Evolutionary conservation across 1,140 invertebrate species (phyloP).

Genomic region (Arctopsyche grandis): DNA sequence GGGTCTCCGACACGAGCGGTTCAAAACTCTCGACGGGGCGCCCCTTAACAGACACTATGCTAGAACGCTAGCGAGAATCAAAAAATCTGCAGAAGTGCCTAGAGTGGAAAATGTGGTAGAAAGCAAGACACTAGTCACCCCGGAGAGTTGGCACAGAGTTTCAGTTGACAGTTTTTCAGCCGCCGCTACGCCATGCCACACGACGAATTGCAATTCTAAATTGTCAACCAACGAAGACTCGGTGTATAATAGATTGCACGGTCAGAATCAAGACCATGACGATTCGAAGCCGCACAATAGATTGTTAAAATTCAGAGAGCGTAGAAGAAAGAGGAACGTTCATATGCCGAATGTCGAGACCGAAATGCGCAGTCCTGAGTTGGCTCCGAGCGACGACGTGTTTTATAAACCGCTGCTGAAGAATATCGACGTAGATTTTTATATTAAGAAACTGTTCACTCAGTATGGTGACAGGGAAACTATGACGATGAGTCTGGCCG

Average conservation of each 20-base stretch:
- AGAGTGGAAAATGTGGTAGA: constrained; percentile 5
- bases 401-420: constrained; percentile 42
- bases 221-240: neutral
- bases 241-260: neutral
- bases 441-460: constrained; percentile 66
- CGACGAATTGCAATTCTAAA: neutral
- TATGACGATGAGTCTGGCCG: constrained; percentile 71
- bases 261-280: neutral
- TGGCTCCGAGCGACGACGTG: constrained; percentile 14
- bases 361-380: neutral
- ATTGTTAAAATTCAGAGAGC: neutral
- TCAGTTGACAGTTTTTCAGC: neutral
- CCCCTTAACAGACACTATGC: neutral
- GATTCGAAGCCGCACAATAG: neutral
- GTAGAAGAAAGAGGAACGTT: constrained; percentile 34
- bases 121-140: neutral
- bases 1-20: constrained; percentile 55
- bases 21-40: constrained; percentile 26
- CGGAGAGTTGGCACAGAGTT: neutral
- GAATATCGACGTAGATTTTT: constrained; percentile 60
- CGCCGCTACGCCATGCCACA: neutral
- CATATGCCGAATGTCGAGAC: constrained; percentile 18
- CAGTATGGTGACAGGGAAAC: constrained; percentile 68
- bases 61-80: constrained; percentile 8
- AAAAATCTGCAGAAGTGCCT: constrained; percentile 34